These are phyloP conservation scores for Oceanites oceanicus DNA, from an alignment of 2,113 vertebrate genomes.

Conservation along the genomic window DNA sequence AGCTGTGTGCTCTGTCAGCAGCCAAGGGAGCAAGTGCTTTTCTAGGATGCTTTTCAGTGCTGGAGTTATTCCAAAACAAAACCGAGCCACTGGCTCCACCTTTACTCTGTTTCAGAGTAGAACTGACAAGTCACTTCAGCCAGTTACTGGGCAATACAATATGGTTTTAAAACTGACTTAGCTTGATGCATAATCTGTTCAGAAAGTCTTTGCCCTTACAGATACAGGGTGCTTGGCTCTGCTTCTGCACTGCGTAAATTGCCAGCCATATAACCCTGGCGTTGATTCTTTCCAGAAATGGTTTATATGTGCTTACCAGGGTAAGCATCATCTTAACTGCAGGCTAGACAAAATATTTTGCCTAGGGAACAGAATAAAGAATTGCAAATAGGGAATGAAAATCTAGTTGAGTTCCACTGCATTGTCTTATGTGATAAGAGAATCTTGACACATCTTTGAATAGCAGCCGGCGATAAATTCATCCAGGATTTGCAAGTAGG, in stretches of 20 bases:
- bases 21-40: not conserved
- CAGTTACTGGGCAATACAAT: not conserved
- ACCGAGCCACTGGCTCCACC: not conserved
- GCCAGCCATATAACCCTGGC: not conserved
- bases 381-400: conserved; percentile 2
- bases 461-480: not conserved
- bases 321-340: not conserved
- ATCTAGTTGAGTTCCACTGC: not conserved
- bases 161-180: not conserved
- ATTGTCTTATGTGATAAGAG: not conserved
- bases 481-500: not conserved
- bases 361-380: not conserved
- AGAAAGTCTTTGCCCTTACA: not conserved
- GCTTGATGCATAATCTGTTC: not conserved
- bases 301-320: not conserved
- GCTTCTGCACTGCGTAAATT: not conserved
- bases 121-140: not conserved
- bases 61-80: not conserved
- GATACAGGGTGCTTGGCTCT: not conserved
- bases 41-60: not conserved
- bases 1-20: not conserved
- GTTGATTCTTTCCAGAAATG: not conserved
- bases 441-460: not conserved
- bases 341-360: conserved; percentile 6
- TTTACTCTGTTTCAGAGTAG: not conserved